phyloP scores from a whole-genome alignment of 2,113 vertebrate genomes.

The Saccopteryx bilineata region DNA sequence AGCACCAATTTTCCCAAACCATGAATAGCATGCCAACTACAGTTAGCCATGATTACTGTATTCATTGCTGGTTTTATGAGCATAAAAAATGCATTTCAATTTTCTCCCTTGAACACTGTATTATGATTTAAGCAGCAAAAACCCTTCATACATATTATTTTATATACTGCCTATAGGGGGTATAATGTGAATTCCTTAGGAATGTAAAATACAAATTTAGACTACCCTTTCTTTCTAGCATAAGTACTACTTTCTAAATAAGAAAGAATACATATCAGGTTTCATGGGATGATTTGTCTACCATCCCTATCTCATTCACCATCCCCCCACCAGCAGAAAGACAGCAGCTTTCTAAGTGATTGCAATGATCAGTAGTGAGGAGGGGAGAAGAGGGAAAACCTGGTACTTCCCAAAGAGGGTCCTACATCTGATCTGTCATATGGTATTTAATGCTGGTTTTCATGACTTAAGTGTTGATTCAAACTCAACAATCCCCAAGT shows the following conservation, averaged over 20 bases:
- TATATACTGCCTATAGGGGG: neutral
- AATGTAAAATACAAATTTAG: neutral
- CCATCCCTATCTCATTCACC: neutral
- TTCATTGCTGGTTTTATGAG: neutral
- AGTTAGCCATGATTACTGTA: neutral
- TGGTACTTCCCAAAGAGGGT: neutral
- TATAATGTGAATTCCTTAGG: neutral
- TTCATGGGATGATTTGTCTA: neutral
- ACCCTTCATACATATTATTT: neutral
- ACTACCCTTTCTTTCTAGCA: neutral
- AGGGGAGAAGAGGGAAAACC: neutral
- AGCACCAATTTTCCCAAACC: conserved; percentile 11
- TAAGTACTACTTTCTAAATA: conserved; percentile 15
- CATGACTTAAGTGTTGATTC: neutral
- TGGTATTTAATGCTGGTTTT: neutral
- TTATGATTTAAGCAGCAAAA: conserved; percentile 11
- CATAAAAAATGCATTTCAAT: conserved; percentile 42
- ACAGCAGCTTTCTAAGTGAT: neutral
- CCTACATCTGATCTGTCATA: no score
- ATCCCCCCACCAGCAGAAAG: neutral
- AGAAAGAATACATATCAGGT: neutral
- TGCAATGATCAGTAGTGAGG: fast-evolving
- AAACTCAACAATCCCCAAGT: neutral
- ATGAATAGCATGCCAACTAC: neutral
- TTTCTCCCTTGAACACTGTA: neutral